Percentiles rank a stretch among this genome's conserved stretches.
Evolutionary conservation across 1,140 invertebrate species (phyloP).

Genomic region (Halictus rubicundus): DNA sequence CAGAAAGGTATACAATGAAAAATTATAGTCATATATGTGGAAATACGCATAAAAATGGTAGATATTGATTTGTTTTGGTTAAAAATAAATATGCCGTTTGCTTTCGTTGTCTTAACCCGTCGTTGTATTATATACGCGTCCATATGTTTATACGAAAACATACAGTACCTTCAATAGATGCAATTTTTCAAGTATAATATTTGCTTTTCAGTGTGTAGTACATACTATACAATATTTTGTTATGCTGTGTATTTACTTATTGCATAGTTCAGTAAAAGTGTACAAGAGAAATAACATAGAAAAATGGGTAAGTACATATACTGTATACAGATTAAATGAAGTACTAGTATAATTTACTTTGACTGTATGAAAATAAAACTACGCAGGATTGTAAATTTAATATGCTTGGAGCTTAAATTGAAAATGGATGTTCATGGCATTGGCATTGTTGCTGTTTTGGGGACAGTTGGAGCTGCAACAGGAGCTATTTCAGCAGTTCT

Average conservation of each 20-base stretch:
- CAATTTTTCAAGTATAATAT: neutral
- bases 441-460: conserved; percentile 67
- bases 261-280: neutral
- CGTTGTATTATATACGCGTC: neutral
- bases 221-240: neutral
- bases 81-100: neutral
- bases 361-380: neutral
- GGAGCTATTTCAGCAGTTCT: conserved; percentile 70
- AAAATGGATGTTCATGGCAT: conserved; percentile 68
- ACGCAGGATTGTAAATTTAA: neutral
- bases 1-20: neutral
- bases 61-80: neutral
- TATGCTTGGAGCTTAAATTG: conserved; percentile 4
- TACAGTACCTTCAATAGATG: neutral
- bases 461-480: conserved; percentile 70
- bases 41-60: neutral
- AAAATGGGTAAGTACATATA: neutral
- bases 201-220: neutral
- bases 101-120: neutral
- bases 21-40: neutral
- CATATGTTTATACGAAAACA: neutral
- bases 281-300: neutral
- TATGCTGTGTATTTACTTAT: neutral
- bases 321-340: neutral
- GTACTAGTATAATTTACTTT: neutral